Evolutionary conservation across 2,797 vertebrate genomes (phyloP).

Genomic region (Macropus fuliginosus): DNA sequence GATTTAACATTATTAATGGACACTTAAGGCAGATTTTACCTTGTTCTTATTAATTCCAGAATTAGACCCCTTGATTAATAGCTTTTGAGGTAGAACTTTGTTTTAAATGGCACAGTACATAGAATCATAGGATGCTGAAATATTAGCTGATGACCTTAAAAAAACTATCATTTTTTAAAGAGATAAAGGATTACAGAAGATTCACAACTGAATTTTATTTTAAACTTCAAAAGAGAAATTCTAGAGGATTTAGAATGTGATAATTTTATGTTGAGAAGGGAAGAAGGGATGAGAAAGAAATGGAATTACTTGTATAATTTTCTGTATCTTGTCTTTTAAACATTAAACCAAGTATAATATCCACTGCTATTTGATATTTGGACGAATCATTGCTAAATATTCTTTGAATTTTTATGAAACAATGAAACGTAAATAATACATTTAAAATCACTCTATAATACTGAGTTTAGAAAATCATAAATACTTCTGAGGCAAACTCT

Average conservation of each 20-base stretch:
- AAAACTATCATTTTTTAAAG: slow-evolving; percentile 65
- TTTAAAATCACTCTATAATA: not conserved
- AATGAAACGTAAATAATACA: slow-evolving; percentile 47
- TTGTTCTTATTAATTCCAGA: slow-evolving; percentile 78
- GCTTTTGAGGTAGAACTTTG: slow-evolving; percentile 61
- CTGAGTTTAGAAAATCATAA: slow-evolving; percentile 43
- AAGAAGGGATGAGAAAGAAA: slow-evolving; percentile 48
- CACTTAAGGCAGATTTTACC: slow-evolving; percentile 78
- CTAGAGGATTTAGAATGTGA: slow-evolving; percentile 55
- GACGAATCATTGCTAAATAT: not conserved
- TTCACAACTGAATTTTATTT: slow-evolving; percentile 64
- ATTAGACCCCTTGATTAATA: slow-evolving; percentile 75
- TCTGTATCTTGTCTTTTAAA: slow-evolving; percentile 61
- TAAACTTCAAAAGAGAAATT: slow-evolving; percentile 70
- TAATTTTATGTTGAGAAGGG: slow-evolving; percentile 36
- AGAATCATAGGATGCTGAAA: slow-evolving; percentile 62
- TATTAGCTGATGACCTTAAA: slow-evolving; percentile 71
- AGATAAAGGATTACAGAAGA: slow-evolving; percentile 61
- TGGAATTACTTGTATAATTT: slow-evolving; percentile 39
- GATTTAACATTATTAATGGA: slow-evolving; percentile 79
- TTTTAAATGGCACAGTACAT: slow-evolving; percentile 66
- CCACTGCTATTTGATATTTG: slow-evolving; percentile 52
- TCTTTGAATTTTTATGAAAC: slow-evolving; percentile 53
- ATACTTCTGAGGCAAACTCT: not conserved
- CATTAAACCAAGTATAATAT: not conserved